Evolutionary conservation across 2,113 vertebrate species (phyloP).

Genomic region (Acinonyx jubatus): DNA sequence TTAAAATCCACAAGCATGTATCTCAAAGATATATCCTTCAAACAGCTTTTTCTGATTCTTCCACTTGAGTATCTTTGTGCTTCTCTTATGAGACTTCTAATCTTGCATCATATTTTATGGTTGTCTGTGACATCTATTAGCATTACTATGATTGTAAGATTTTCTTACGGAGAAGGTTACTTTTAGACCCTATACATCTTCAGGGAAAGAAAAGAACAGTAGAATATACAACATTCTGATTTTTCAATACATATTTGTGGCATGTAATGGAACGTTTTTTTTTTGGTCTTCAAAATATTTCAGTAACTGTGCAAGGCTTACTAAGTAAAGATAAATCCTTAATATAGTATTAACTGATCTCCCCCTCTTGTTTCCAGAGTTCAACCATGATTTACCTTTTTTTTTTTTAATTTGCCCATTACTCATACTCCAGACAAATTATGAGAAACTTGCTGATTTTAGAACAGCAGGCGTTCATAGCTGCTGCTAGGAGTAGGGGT

Average conservation of each 20-base stretch:
- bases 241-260: neutral
- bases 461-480: no score
- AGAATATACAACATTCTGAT: neutral
- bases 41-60: neutral
- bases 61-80: neutral
- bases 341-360: neutral
- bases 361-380: neutral
- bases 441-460: neutral
- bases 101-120: neutral
- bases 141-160: neutral
- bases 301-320: neutral
- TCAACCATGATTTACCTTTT: neutral
- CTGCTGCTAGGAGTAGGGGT: no score
- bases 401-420: neutral
- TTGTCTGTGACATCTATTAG: neutral
- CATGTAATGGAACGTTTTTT: neutral
- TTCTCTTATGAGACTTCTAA: neutral
- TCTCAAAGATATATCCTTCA: neutral
- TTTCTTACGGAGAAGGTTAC: neutral
- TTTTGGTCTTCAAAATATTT: neutral
- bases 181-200: neutral
- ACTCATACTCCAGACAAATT: neutral
- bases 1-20: neutral
- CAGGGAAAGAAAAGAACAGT: neutral
- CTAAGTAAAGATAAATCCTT: neutral